Conservation (phyloP, 2,113 vertebrate species). For the Brachyhypopomus gauderio region DNA sequence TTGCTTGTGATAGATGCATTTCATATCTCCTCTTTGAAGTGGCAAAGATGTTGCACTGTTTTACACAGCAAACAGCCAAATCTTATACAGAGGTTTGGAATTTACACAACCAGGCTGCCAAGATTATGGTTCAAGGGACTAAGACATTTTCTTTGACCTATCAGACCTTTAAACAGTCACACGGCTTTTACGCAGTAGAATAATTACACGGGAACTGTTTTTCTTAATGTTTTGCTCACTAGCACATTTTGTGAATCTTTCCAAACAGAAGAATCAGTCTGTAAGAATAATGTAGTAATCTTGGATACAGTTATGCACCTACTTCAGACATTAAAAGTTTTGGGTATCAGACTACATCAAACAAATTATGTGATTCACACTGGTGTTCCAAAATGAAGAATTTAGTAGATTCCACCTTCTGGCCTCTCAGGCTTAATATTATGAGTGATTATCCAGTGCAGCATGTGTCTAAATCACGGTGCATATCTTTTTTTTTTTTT, state of each 20-base stretch:
- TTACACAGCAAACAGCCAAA: neutral
- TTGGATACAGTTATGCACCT: neutral
- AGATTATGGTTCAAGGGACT: neutral
- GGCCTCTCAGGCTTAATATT: neutral
- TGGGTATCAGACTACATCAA: neutral
- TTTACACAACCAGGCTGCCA: neutral
- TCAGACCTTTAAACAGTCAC: neutral
- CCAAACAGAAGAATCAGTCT: neutral
- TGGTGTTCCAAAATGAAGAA: neutral
- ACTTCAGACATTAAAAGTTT: neutral
- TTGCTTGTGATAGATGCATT: conserved; percentile 37
- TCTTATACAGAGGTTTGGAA: conserved; percentile 5
- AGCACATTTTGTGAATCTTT: neutral
- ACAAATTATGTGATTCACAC: neutral
- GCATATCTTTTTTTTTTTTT: neutral
- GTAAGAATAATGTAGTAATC: conserved; percentile 12
- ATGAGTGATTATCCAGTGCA: neutral
- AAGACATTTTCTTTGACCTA: neutral
- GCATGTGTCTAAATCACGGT: neutral
- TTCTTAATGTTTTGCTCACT: neutral
- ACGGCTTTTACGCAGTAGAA: neutral
- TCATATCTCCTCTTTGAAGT: conserved; percentile 40
- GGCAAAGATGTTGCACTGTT: conserved; percentile 7
- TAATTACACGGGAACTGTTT: neutral
- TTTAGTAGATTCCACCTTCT: neutral